A percentile compares a stretch with the other conserved stretches of the same genome.
These are phyloP conservation scores for Eurystomus gularis DNA, from an alignment of 2,113 vertebrate genomes.

Conservation along the genomic window DNA sequence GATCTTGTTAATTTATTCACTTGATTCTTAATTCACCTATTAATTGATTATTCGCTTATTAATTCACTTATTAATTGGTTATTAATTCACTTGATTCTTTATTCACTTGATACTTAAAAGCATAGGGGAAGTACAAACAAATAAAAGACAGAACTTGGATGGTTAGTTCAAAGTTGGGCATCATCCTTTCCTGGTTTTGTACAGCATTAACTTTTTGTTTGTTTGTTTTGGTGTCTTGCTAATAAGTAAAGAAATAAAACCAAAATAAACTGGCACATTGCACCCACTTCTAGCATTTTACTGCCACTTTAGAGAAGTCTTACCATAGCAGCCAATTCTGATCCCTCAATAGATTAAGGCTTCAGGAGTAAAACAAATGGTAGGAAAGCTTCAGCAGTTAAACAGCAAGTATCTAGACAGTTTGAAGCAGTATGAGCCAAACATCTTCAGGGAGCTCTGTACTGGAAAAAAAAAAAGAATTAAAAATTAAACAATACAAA, in stretches of 20 bases:
- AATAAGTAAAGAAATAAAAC: background rate
- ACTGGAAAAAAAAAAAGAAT: background rate
- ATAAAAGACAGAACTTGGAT: background rate
- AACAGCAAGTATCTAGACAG: background rate
- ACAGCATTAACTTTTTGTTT: background rate
- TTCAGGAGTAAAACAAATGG: background rate
- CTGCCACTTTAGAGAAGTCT: background rate
- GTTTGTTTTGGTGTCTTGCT: background rate
- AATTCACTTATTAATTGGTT: too few relatives aligned
- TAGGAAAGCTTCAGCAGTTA: slow-evolving; percentile 18
- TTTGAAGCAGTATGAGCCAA: background rate
- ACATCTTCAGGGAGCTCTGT: slow-evolving; percentile 23
- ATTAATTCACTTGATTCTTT: background rate
- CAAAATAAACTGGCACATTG: background rate
- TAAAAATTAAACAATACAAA: background rate
- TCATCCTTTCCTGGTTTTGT: background rate
- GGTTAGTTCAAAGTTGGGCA: background rate
- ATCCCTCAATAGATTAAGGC: background rate
- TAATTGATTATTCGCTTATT: too few relatives aligned
- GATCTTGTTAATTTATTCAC: background rate
- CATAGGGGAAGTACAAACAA: background rate
- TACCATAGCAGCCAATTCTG: slow-evolving; percentile 24
- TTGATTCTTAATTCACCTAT: background rate
- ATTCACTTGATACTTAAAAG: background rate
- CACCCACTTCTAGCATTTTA: background rate